Percentiles rank a stretch among this genome's conserved stretches.
Evolutionary conservation across 2,888 invertebrate genomes (phyloP).

Genomic region (Heliconius charithonia): DNA sequence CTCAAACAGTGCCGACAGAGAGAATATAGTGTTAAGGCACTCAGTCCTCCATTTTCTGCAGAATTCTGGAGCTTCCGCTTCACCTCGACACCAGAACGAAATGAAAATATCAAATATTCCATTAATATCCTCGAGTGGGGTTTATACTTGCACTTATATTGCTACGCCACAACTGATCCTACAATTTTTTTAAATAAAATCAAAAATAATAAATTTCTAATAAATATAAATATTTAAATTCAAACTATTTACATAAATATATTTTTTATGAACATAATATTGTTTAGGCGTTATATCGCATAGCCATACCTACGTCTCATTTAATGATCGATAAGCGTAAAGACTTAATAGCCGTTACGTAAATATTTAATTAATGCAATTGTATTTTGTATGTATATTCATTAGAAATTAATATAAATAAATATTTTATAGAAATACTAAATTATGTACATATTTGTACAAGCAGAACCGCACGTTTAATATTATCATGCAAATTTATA

Average conservation of each 20-base stretch:
- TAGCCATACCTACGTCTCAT: neutral
- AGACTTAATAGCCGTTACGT: conserved; percentile 3
- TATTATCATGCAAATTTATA: neutral
- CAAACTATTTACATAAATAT: neutral
- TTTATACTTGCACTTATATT: too few relatives aligned
- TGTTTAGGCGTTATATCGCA: neutral
- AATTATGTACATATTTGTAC: conserved; percentile 10
- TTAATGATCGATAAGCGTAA: conserved; percentile 16
- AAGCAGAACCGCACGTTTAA: neutral
- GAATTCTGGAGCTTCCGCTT: too few relatives aligned
- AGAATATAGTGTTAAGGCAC: too few relatives aligned
- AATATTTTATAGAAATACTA: neutral
- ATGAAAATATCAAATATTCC: too few relatives aligned
- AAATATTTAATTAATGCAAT: neutral
- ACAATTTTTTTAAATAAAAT: too few relatives aligned
- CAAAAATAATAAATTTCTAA: too few relatives aligned
- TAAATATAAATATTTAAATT: neutral
- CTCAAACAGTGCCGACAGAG: too few relatives aligned
- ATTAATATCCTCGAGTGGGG: too few relatives aligned
- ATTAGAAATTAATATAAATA: conserved; percentile 7
- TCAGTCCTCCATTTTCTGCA: too few relatives aligned
- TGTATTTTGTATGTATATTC: conserved; percentile 17
- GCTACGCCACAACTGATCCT: too few relatives aligned
- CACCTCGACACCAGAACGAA: too few relatives aligned
- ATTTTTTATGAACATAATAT: neutral